Evolutionary conservation across 1,140 invertebrate genomes (phyloP).

Genomic region (Drosophila parabipectinata): DNA sequence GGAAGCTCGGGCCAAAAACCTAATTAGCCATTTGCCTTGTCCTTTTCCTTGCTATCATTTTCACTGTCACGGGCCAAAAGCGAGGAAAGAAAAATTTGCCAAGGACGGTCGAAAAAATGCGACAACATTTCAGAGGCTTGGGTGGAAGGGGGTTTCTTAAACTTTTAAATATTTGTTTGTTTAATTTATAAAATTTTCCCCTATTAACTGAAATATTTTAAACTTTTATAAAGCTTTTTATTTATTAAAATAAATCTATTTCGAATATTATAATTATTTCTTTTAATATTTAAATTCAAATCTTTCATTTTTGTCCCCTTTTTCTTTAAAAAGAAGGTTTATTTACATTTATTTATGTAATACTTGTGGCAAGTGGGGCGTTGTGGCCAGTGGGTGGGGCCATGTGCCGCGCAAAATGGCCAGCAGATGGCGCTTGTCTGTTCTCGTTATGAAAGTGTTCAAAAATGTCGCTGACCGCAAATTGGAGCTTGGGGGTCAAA

Average conservation of each 20-base stretch:
- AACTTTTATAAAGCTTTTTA: too few species aligned
- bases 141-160: background rate
- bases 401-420: background rate
- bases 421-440: conserved; percentile 33
- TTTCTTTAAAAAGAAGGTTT: conserved; percentile 40
- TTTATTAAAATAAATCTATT: too few species aligned
- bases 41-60: conserved; percentile 58
- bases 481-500: conserved; percentile 57
- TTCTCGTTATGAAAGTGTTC: conserved; percentile 75
- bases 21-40: conserved; percentile 65
- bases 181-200: too few species aligned
- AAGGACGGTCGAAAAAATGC: conserved; percentile 5
- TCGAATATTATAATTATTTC: background rate
- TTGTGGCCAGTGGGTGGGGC: background rate
- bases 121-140: background rate
- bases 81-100: conserved; percentile 13
- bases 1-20: conserved; percentile 60
- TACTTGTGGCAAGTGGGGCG: background rate
- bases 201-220: too few species aligned
- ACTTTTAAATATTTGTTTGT: too few species aligned
- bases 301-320: too few species aligned
- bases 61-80: conserved; percentile 56
- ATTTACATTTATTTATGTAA: conserved; percentile 59
- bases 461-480: conserved; percentile 57
- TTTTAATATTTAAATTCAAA: background rate